Conservation (phyloP, 2,113 vertebrate genomes). For the Acanthochromis polyacanthus region DNA sequence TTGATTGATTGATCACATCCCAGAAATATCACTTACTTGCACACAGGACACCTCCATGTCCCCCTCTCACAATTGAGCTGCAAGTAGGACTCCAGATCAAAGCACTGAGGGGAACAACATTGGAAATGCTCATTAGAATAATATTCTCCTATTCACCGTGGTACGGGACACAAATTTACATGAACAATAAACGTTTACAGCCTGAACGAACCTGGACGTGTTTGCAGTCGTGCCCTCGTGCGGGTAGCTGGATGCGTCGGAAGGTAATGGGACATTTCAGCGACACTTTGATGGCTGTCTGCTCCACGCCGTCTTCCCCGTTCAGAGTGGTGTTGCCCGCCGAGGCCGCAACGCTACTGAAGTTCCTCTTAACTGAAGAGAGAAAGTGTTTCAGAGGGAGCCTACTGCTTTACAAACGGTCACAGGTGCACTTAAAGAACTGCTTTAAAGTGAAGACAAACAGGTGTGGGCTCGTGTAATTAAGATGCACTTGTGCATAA, state of each 20-base stretch:
- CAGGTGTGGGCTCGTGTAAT: constrained; percentile 43
- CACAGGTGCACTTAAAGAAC: background rate
- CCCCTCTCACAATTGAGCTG: constrained; percentile 99
- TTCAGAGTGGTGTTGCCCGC: constrained; percentile 95
- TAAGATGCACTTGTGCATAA: constrained; percentile 49
- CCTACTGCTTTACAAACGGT: constrained; percentile 1
- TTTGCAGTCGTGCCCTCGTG: constrained; percentile 98
- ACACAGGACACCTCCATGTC: constrained; percentile 99
- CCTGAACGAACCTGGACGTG: constrained; percentile 91
- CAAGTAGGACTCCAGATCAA: constrained; percentile 98
- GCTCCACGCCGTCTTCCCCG: constrained; percentile 97
- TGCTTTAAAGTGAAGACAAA: constrained; percentile 37
- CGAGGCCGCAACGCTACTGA: constrained; percentile 97
- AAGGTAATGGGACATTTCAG: constrained; percentile 99
- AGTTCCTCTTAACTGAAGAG: constrained; percentile 89
- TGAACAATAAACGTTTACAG: too few relatives aligned
- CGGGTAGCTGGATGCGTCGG: constrained; percentile 97
- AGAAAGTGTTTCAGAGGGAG: constrained; percentile 15
- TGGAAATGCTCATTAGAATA: background rate
- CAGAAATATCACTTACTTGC: constrained; percentile 90
- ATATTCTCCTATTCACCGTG: background rate
- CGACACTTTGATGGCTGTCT: constrained; percentile 98
- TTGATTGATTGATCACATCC: too few relatives aligned
- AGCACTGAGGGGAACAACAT: constrained; percentile 87
- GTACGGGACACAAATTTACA: background rate